Conservation (phyloP, 1,140 invertebrate species). For the Archivesica marissinica region DNA sequence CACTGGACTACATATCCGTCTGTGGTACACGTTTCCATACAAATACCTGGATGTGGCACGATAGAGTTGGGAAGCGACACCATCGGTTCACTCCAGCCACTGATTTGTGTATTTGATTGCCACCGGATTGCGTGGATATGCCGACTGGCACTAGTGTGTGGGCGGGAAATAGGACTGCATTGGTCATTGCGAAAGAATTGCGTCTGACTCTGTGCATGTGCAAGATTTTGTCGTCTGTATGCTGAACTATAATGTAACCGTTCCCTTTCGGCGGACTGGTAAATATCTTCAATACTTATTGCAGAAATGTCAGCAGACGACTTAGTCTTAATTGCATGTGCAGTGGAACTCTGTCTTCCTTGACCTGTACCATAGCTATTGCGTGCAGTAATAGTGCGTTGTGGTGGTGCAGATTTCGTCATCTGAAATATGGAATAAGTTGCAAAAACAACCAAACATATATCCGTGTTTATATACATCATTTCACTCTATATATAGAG, state of each 20-base stretch:
- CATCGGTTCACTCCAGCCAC: constrained; percentile 55
- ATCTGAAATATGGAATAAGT: constrained; percentile 46
- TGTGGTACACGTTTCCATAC: too few species aligned
- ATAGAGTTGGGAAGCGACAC: constrained; percentile 49
- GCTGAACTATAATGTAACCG: constrained; percentile 43
- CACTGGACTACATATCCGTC: too few species aligned
- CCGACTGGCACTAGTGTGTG: constrained; percentile 51
- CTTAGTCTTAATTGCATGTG: background rate
- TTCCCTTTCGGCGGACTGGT: constrained; percentile 53
- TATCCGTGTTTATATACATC: too few species aligned
- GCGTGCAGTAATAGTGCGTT: constrained; percentile 23
- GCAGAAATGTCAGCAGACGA: background rate
- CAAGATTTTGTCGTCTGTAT: constrained; percentile 59
- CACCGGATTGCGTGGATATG: background rate
- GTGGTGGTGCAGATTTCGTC: constrained; percentile 55
- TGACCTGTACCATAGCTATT: background rate
- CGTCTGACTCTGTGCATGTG: constrained; percentile 55
- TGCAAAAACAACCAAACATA: too few species aligned
- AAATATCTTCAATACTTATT: constrained; percentile 56
- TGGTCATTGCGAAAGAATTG: constrained; percentile 52
- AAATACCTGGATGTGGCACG: constrained; percentile 48
- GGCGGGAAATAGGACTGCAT: constrained; percentile 20
- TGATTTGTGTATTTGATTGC: constrained; percentile 52
- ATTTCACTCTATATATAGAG: too few species aligned
- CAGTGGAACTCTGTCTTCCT: background rate